Base-by-base conservation (phyloP, 2,888 invertebrate species). In the Polydrusus cervinus region DNA sequence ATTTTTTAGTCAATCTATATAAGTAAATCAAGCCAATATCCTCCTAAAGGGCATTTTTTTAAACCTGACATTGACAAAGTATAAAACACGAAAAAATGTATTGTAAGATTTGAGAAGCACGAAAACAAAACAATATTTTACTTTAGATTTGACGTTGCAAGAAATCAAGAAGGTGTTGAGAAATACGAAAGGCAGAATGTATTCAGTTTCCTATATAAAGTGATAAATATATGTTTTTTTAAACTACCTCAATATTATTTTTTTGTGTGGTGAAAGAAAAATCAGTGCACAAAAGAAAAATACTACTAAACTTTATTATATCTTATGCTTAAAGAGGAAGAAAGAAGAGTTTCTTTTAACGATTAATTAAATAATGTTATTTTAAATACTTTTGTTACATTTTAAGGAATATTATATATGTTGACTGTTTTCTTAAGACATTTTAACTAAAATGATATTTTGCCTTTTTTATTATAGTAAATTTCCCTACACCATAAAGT, bases 11-110 rank as follows among this genome's bases (percentile, higher is more conserved):
- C 34, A 61, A 72, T 47, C n/a, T 49, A 34, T 34, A 72, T 66
- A 67, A 61, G 61, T 61, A 72, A 72, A 72, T 61, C 67, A 30
- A 45, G 9, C 47, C 45, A 71, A 57, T 64, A 65, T 65, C 45
- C 25, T 47, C 40, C 57, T 66, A 47, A 64, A 74, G 53, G 40
- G 53, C 55, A 66, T 62, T 64, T 64, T 74, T 55, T 25, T 40
- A 57, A 34, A 18, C 55, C 20, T n/a, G 74, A 74, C 74, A 18
- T 74, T 74, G 74, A 74, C 57, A 74, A 74, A 74, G 74, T 60
- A 62, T 57, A 57, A 16, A 40, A 64, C 62, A 65, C 55, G 53
- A n/a, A 64, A 64, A 64, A 74, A 57, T 62, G 47, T 70, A 69
- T 74, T 70, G 69, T 70, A 53, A 62, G 70, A 68, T 74, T 65